phyloP scores from a whole-genome alignment of 2,113 vertebrate species.

The Triplophysa tibetana region DNA sequence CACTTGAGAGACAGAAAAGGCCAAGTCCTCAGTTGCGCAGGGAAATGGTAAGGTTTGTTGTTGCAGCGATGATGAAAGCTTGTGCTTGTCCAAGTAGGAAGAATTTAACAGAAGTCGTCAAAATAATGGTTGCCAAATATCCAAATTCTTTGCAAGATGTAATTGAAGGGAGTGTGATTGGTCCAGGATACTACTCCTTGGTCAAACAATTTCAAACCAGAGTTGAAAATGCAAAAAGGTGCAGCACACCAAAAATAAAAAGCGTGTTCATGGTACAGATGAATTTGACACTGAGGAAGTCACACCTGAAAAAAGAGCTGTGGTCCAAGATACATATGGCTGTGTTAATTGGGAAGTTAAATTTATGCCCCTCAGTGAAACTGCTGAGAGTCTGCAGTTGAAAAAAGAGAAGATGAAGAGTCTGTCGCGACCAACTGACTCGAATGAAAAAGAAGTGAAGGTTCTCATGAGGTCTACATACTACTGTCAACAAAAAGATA shows the following conservation, averaged over 20 bases:
- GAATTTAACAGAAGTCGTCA: no score
- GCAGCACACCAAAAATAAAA: neutral
- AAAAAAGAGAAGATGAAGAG: no score
- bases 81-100: neutral
- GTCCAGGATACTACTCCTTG: conserved; percentile 5
- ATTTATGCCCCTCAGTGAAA: no score
- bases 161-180: neutral
- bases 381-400: no score
- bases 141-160: neutral
- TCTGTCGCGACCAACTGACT: no score
- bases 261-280: neutral
- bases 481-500: conserved; percentile 39
- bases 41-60: neutral
- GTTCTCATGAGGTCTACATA: conserved; percentile 26
- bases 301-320: neutral
- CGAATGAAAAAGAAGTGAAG: no score
- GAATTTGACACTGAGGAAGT: neutral
- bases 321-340: neutral
- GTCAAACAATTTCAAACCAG: neutral
- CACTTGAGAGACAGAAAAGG: neutral
- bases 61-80: neutral
- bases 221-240: neutral
- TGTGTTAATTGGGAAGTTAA: no score
- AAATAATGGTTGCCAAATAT: conserved; percentile 5
- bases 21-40: neutral